Percentiles rank a stretch among this genome's conserved stretches.
phyloP scores from a whole-genome alignment of 2,113 vertebrate species.

The Oncorhynchus nerka region DNA sequence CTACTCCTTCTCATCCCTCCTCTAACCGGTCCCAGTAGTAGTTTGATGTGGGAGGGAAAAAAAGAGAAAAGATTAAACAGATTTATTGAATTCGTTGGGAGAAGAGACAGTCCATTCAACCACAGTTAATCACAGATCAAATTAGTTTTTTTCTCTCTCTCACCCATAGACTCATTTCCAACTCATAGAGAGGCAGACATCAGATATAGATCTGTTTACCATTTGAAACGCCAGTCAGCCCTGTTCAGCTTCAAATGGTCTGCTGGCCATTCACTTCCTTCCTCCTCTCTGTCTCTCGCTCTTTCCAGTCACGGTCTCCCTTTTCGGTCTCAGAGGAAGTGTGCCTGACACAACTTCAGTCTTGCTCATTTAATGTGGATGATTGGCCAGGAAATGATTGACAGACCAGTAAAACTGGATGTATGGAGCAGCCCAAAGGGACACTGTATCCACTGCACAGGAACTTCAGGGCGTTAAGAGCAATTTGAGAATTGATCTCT shows the following conservation, averaged over 20 bases:
- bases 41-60: slow-evolving; percentile 38
- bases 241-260: slow-evolving; percentile 15
- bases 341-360: background rate
- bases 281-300: background rate
- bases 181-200: slow-evolving; percentile 28
- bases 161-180: slow-evolving; percentile 30
- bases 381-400: background rate
- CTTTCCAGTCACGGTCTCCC: background rate
- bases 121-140: slow-evolving; percentile 13
- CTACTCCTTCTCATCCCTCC: background rate
- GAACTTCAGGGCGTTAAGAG: background rate
- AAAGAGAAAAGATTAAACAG: too few species aligned
- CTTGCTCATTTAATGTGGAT: background rate
- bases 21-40: background rate
- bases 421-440: too few species aligned
- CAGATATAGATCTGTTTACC: slow-evolving; percentile 26
- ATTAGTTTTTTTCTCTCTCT: background rate
- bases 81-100: background rate
- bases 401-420: background rate
- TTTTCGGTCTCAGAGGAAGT: background rate
- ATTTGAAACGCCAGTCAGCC: slow-evolving; percentile 39
- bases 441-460: background rate
- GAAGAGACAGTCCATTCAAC: slow-evolving; percentile 1
- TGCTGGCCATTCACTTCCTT: background rate
- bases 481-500: background rate